Evolutionary conservation across 1,140 invertebrate species (phyloP).

Genomic region (Drosophila tani): DNA sequence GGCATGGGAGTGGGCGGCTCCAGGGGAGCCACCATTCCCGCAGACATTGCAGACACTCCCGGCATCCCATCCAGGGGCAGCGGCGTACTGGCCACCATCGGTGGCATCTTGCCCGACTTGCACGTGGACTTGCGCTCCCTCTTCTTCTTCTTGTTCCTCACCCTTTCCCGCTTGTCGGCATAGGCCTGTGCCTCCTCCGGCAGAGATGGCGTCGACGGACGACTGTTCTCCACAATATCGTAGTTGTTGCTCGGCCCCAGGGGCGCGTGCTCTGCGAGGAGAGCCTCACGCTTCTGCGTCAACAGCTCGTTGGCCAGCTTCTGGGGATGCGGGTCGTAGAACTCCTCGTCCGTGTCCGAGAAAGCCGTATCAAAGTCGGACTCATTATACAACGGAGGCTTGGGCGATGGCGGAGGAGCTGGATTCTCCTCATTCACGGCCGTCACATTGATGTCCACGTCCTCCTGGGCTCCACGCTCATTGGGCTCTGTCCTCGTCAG

Average conservation of each 20-base stretch:
- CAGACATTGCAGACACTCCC: background rate
- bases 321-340: slow-evolving; percentile 93
- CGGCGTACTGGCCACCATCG: background rate
- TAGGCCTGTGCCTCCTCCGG: slow-evolving; percentile 83
- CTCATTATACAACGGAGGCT: slow-evolving; percentile 85
- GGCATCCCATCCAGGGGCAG: slow-evolving; percentile 2
- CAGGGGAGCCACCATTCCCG: slow-evolving; percentile 18
- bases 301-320: slow-evolving; percentile 89
- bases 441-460: slow-evolving; percentile 43
- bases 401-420: slow-evolving; percentile 32
- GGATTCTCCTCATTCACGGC: slow-evolving; percentile 37
- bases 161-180: slow-evolving; percentile 85
- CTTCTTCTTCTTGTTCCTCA: slow-evolving; percentile 87
- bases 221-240: slow-evolving; percentile 87
- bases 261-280: slow-evolving; percentile 87
- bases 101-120: slow-evolving; percentile 54
- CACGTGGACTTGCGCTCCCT: slow-evolving; percentile 86
- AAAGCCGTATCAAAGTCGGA: slow-evolving; percentile 93
- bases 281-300: slow-evolving; percentile 90
- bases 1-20: slow-evolving; percentile 6
- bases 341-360: slow-evolving; percentile 93
- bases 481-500: slow-evolving; percentile 8
- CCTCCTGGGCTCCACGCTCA: slow-evolving; percentile 26
- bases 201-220: slow-evolving; percentile 86
- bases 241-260: slow-evolving; percentile 87